A percentile compares a stretch with the other conserved stretches of the same genome.
Evolutionary conservation across 2,113 vertebrate species (phyloP).

Genomic region (Sinocyclocheilus anophthalmus): DNA sequence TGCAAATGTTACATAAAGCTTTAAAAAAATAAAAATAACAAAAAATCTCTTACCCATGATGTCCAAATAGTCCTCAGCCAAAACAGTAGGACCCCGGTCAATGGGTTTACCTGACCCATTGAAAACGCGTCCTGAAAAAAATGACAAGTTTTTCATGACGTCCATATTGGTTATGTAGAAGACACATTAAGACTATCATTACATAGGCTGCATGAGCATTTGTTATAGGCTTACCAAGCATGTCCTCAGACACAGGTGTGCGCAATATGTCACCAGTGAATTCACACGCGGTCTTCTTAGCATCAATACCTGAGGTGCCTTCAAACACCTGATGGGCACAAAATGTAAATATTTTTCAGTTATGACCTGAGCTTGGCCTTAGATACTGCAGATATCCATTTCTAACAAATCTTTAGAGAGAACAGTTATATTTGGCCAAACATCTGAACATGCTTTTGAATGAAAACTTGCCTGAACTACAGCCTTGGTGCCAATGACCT

Average conservation of each 20-base stretch:
- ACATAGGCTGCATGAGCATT: constrained; percentile 11
- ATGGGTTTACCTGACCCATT: constrained; percentile 84
- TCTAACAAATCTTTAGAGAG: neutral
- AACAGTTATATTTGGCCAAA: neutral
- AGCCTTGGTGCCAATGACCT: constrained; percentile 81
- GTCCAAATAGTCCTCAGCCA: constrained; percentile 83
- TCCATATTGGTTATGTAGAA: neutral
- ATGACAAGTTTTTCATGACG: neutral
- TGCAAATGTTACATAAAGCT: neutral
- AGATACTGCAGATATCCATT: neutral
- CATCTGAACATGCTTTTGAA: neutral
- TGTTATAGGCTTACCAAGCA: constrained; percentile 72
- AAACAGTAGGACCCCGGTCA: constrained; percentile 77
- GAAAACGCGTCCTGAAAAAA: constrained; percentile 77
- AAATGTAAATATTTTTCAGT: constrained; percentile 1
- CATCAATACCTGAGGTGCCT: constrained; percentile 82
- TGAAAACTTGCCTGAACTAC: constrained; percentile 75
- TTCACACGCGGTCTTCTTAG: constrained; percentile 79
- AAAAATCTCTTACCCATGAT: constrained; percentile 76
- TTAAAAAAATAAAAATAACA: neutral
- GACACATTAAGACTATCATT: neutral
- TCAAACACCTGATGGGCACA: constrained; percentile 76
- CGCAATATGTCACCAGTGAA: constrained; percentile 80
- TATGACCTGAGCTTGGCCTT: neutral
- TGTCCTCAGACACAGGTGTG: constrained; percentile 82